Evolutionary conservation across 2,113 vertebrate species (phyloP), one percentile per base, ranked within the genome.

Genomic region (Myocastor coypus): DNA sequence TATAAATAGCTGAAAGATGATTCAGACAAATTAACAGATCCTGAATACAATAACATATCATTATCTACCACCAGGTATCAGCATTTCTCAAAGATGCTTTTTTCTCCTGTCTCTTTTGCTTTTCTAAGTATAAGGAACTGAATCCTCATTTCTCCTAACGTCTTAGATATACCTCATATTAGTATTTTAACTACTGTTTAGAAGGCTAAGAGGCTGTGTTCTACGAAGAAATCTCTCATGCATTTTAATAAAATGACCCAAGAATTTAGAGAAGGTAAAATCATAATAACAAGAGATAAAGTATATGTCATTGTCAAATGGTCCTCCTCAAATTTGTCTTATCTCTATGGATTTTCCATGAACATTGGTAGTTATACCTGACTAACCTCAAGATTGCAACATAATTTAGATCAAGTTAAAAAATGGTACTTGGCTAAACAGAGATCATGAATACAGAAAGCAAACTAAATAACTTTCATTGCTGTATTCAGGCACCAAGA

Each of bases 1-100:
- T 96, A 95, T 95, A 94, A 97, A 97, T 92, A 92, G 90, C 63
- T 93, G 89, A 95, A 89, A 95, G 83, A 92, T 2, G 64, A 92
- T 78, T 96, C 94, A 93, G 59, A 90, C 75, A 95, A 94, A 97
- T 93, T 87, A 97, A 92, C 34, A 42, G 73, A 69, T 93, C 37
- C 59, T 42, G 92, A 95, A 96, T 75, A 91, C 12, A 61, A 61
- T 40, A 94, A 89, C 32, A 19, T 93, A 81, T 89, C 42, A 94
- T 91, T 96, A 95, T 66, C 59, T 87, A 69, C 55, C 87, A 83
- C 83, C 81, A 94, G 93, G 83, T 91, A 87, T 42, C 42, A 81
- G 42, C 28, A 46, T 92, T 40, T 78, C 80, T 50, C 59, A 8
- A 16, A 46, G 81, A 73, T 17, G 32, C 7, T 13, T 59, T 59